Conservation (phyloP, 92 coral and sea anemone genomes). For the Palythoa heliodiscus region DNA sequence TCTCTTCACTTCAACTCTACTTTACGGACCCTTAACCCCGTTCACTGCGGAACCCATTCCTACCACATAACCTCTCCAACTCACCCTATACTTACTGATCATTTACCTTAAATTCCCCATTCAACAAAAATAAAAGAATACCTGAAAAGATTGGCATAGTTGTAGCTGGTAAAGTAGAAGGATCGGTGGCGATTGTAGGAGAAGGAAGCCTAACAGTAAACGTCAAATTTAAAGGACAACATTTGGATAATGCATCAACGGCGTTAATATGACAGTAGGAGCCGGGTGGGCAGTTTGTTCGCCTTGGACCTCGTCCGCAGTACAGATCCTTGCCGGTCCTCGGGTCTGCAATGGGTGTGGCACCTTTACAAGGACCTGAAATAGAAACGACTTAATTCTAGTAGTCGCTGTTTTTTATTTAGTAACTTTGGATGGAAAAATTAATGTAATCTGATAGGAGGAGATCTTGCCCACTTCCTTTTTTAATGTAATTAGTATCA, state of each 20-base stretch:
- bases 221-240: slow-evolving; percentile 9
- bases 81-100: no score
- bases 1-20: no score
- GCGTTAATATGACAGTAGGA: slow-evolving; percentile 40
- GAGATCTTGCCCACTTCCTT: no score
- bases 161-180: not conserved
- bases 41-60: no score
- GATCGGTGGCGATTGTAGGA: not conserved
- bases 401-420: no score
- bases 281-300: slow-evolving; percentile 12
- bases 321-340: slow-evolving; percentile 32
- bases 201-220: not conserved
- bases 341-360: slow-evolving; percentile 18
- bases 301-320: slow-evolving; percentile 28
- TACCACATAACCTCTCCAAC: no score
- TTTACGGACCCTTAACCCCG: no score
- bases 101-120: no score
- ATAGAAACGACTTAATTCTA: not conserved
- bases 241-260: slow-evolving; percentile 22
- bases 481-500: no score
- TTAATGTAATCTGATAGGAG: no score
- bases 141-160: slow-evolving; percentile 32
- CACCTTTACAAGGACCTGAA: slow-evolving; percentile 42
- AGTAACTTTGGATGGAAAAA: no score
- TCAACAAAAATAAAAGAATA: not conserved